Base-by-base conservation (phyloP, 2,888 invertebrate species). In the Fragum whitleyi region DNA sequence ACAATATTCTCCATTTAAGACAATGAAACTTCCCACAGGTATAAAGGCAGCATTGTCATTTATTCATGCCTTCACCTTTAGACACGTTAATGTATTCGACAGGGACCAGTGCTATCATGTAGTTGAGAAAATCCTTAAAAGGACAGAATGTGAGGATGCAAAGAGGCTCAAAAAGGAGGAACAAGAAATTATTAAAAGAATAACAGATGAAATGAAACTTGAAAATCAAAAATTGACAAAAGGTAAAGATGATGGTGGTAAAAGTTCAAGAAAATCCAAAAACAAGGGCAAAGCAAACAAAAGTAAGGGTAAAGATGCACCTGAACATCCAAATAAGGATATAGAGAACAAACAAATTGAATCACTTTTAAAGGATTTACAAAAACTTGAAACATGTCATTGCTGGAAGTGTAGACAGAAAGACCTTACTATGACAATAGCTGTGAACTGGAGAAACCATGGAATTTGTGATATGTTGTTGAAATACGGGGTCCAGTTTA, bases 341-440 rank as follows among this genome's bases (percentile, higher is more conserved):
- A 5, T 9, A 19, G 23, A n/a, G 9, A 59, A 59, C 36, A 57
- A 59, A 36, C 59, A 57, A 9, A 32, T 16, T 11, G 26, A 36
- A 0, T 42, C 65, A 5, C 5, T 9, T 36, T 14, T 65, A 1
- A 65, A 65, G 36, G 28, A 16, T 23, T 28, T 62, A 9, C 62
- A 62, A n/a, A 19, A 39, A 3, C 32, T 65, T 21, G 65, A 39
- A 42, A 26, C 0, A 29, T 65, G 65, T 21, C 26, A 51, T 21
- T 85, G 84, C 36, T 85, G 84, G 84, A 85, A 81, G 61, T 85
- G 84, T 53, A 6, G 28, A n/a, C 81, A 79, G 29, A 85, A 85
- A 57, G 76, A 79, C 9, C 57, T 74, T n/a, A 79, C 84, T 19
- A 78, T 85, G 77, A 72, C 69, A 2, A 77, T 81, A 9, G 67